phyloP scores from a whole-genome alignment of 2,888 invertebrate genomes.

The Acleris sparsana region DNA sequence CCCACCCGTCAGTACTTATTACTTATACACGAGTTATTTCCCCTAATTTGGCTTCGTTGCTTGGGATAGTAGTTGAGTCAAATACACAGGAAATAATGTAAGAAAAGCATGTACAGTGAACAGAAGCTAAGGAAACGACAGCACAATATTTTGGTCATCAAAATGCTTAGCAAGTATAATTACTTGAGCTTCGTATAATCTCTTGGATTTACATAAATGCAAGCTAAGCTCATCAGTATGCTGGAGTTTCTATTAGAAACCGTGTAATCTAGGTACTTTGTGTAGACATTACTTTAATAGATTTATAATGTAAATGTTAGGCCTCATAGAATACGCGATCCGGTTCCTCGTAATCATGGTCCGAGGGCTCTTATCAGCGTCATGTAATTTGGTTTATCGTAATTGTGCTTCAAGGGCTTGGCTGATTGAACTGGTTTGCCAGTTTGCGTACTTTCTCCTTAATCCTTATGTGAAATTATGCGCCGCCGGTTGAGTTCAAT shows the following conservation, averaged over 20 bases:
- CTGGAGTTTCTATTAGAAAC: conserved; percentile 40
- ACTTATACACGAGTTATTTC: too few species aligned
- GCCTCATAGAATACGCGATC: conserved; percentile 54
- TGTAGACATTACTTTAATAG: conserved; percentile 53
- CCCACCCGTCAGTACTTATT: too few species aligned
- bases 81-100: too few species aligned
- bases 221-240: neutral
- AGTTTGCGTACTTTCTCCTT: conserved; percentile 58
- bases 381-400: conserved; percentile 62
- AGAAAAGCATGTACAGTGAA: too few species aligned
- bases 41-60: too few species aligned
- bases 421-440: conserved; percentile 56
- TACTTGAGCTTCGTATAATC: neutral
- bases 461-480: conserved; percentile 43
- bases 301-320: conserved; percentile 48
- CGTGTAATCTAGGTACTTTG: conserved; percentile 41
- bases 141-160: neutral
- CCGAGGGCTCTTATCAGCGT: conserved; percentile 24
- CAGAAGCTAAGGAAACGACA: too few species aligned
- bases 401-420: conserved; percentile 52
- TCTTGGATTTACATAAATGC: neutral
- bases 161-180: neutral
- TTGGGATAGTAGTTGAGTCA: too few species aligned
- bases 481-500: conserved; percentile 38
- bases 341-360: conserved; percentile 48